Evolutionary conservation across 2,113 vertebrate genomes (phyloP), one percentile per base, ranked within the genome.

Genomic region (Laticauda colubrina): DNA sequence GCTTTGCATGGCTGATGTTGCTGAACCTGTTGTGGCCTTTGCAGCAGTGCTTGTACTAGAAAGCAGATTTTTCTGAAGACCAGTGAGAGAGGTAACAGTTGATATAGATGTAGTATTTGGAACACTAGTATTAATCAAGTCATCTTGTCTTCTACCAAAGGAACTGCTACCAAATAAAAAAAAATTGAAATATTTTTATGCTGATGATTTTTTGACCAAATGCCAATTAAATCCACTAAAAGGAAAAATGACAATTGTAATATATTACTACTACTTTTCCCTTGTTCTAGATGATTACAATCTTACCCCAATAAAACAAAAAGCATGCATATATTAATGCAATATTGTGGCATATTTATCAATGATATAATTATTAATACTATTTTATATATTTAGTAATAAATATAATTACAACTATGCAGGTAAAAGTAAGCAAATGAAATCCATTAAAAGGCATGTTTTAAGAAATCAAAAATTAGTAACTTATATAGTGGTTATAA

Each of bases 1-100:
- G 98, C 98, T 99, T 97, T 98, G 98, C 97, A 98, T 97, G 97
- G 98, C 98, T 98, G 97, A 96, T 95, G 98, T 96, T 96, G 98
- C 96, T 95, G 97, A 97, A 96, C 97, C 97, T 48, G 97, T 96
- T 97, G 98, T 96, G 96, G 95, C 97, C 97, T 98, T 98, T 92
- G 97, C 91, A 96, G 97, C 95, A 97, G 98, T 97, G 97, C 98
- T 98, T 96, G 98, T 89, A 97, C 98, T 98, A 95, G 98, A 98
- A 96, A 98, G 97, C 95, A 98, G 97, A 94, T 98, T 97, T 95
- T 98, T 98, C 96, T 98, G 98, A 95, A 98, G 98, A 97, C 98
- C 98, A 95, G 98, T 97, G 96, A 99, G 98, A 96, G 99, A 99
- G 98, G 98, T 99, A 99, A 99, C 97, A 95, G 98, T 98, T 97